Percentiles rank a stretch among this genome's conserved stretches.
These are phyloP conservation scores for Heteronetta atricapilla DNA, from an alignment of 2,113 vertebrate species.

Conservation along the genomic window DNA sequence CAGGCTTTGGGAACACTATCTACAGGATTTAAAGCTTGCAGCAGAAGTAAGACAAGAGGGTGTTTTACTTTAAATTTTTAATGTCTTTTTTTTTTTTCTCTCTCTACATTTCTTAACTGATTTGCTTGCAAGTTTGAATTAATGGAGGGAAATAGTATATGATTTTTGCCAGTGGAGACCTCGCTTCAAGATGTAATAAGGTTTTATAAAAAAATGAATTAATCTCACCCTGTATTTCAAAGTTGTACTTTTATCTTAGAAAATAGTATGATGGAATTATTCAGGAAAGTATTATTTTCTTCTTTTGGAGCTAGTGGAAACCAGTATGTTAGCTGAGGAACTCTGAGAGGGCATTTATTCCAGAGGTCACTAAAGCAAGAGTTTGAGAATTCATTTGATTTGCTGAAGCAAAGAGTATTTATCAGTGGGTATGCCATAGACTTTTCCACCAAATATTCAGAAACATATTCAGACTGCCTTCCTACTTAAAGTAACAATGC, in stretches of 20 bases:
- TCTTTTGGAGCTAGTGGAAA: not conserved
- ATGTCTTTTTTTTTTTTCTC: not conserved
- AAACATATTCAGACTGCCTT: not conserved
- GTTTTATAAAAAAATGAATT: not conserved
- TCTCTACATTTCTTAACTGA: not conserved
- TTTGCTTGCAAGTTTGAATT: not conserved
- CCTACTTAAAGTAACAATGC: not conserved
- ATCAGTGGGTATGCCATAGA: not conserved
- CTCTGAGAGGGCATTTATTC: not conserved
- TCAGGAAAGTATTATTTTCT: not conserved
- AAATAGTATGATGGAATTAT: not conserved
- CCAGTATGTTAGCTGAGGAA: not conserved
- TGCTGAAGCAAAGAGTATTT: not conserved
- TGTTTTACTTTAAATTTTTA: not conserved
- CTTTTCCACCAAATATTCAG: not conserved
- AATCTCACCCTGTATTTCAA: not conserved
- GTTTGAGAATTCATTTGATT: not conserved
- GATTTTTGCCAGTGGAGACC: not conserved
- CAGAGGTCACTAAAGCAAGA: not conserved
- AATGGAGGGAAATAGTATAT: not conserved
- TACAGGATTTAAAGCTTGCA: constrained; percentile 12
- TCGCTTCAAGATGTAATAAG: not conserved
- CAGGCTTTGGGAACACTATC: constrained; percentile 38
- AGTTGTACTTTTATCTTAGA: not conserved
- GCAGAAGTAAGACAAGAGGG: not conserved